phyloP scores from a whole-genome alignment of 1,140 invertebrate species.

The Diploscapter pachys region DNA sequence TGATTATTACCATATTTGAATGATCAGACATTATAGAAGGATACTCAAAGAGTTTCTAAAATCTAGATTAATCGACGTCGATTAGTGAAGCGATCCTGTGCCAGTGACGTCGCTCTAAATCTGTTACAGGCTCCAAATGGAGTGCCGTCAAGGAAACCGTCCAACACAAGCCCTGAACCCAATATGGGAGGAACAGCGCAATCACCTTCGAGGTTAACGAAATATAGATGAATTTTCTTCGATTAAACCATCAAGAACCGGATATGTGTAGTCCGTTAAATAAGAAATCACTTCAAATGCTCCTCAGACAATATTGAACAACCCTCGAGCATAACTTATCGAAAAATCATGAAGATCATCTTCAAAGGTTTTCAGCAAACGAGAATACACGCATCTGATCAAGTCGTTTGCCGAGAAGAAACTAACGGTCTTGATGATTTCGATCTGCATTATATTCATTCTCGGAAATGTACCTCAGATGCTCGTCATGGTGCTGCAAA shows the following conservation, averaged over 20 bases:
- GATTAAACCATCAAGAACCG: too few relatives aligned
- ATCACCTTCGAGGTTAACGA: too few relatives aligned
- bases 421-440: slow-evolving; percentile 50
- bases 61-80: too few relatives aligned
- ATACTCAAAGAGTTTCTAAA: too few relatives aligned
- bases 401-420: slow-evolving; percentile 54
- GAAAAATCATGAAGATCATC: not conserved
- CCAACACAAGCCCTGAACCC: too few relatives aligned
- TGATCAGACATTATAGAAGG: too few relatives aligned
- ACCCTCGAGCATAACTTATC: not conserved
- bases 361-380: slow-evolving; percentile 2
- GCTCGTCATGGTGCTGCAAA: slow-evolving; percentile 55
- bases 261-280: not conserved
- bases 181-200: too few relatives aligned
- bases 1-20: too few relatives aligned
- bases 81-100: slow-evolving; percentile 6
- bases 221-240: too few relatives aligned
- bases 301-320: not conserved
- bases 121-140: not conserved
- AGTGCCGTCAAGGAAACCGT: not conserved
- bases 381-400: slow-evolving; percentile 36
- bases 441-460: slow-evolving; percentile 52
- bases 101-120: slow-evolving; percentile 6
- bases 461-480: slow-evolving; percentile 54
- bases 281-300: not conserved